phyloP scores from a whole-genome alignment of 2,797 vertebrate genomes.

The Pelochelys cantorii region DNA sequence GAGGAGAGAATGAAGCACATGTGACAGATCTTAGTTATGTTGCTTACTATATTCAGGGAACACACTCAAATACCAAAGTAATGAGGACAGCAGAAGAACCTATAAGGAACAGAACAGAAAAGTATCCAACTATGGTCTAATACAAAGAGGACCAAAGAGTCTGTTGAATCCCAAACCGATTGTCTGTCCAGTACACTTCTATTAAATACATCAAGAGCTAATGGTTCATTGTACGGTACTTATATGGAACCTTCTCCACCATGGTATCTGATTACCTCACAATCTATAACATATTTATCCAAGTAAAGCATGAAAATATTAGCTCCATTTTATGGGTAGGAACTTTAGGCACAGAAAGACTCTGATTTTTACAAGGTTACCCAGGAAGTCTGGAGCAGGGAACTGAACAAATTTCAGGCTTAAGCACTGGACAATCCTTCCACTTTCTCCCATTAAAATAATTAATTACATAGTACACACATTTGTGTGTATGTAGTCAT shows the following conservation, averaged over 20 bases:
- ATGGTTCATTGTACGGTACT: not conserved
- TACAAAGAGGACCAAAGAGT: not conserved
- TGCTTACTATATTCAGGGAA: slow-evolving; percentile 24
- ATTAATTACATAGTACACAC: not conserved
- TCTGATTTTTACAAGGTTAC: not conserved
- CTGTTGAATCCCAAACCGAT: slow-evolving; percentile 16
- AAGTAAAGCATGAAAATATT: not conserved
- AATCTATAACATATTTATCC: not conserved
- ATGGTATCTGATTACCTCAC: not conserved
- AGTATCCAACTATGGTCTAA: not conserved
- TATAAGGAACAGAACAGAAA: slow-evolving; percentile 17
- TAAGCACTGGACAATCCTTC: not conserved
- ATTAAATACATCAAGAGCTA: slow-evolving; percentile 25
- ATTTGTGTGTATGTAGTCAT: not conserved
- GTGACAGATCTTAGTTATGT: slow-evolving; percentile 3
- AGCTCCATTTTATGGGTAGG: not conserved
- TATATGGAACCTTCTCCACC: not conserved
- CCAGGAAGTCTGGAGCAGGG: fast-evolving
- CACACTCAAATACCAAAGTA: not conserved
- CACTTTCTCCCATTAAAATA: not conserved
- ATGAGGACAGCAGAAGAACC: not conserved
- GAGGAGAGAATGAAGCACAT: slow-evolving; percentile 12
- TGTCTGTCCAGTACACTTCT: not conserved
- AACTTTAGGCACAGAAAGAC: not conserved
- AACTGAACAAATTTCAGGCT: not conserved